phyloP scores from a whole-genome alignment of 2,113 vertebrate genomes.

The Alces alces region DNA sequence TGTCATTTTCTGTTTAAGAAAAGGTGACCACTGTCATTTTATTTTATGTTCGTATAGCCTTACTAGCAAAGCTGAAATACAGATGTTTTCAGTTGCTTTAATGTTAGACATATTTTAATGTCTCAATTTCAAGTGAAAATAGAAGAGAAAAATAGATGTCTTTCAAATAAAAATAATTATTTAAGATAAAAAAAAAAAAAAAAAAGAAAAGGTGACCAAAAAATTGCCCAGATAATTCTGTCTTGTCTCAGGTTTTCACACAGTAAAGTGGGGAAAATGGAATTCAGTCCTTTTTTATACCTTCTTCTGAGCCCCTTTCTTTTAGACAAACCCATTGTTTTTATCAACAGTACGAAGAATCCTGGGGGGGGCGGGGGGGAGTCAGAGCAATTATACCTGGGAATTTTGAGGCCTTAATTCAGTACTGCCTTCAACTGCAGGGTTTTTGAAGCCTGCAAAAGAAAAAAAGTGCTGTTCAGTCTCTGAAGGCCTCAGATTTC shows the following conservation, averaged over 20 bases:
- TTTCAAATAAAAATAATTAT: not conserved
- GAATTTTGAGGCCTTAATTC: slow-evolving; percentile 5
- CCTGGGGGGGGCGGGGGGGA: not conserved
- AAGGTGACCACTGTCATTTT: not conserved
- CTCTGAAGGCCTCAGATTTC: not conserved
- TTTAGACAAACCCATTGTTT: not conserved
- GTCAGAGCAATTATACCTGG: not conserved
- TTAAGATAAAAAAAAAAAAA: not conserved
- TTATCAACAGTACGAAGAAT: not conserved
- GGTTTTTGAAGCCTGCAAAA: slow-evolving; percentile 32
- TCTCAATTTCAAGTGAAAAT: not conserved
- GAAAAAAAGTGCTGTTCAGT: not conserved
- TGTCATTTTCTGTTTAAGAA: not conserved
- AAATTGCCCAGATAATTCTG: not conserved
- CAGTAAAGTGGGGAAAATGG: not conserved
- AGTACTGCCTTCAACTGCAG: not conserved
- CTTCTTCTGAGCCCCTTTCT: not conserved
- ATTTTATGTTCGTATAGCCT: not conserved
- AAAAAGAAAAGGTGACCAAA: too few relatives aligned
- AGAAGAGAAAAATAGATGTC: not conserved
- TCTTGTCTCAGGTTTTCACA: not conserved
- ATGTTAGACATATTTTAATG: not conserved
- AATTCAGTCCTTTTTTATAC: not conserved
- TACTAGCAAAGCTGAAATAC: not conserved
- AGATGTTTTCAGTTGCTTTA: not conserved